Evolutionary conservation across 2,888 invertebrate genomes (phyloP), one percentile per base, ranked within the genome.

Genomic region (Psylliodes chrysocephalus): DNA sequence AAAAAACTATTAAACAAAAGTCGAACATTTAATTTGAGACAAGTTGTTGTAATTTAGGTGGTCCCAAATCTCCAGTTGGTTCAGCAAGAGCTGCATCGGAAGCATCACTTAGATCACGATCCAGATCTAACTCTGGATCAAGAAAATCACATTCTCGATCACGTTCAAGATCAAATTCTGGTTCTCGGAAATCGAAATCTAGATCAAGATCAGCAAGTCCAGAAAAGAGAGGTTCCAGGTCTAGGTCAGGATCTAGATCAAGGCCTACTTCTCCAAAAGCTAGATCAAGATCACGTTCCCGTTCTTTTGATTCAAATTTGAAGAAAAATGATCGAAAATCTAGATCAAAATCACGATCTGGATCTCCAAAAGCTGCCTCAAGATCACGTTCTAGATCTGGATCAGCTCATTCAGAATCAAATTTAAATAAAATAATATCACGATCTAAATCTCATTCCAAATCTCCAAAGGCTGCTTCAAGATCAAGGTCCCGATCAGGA

Each of bases 271-370:
- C 47, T 14, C 35, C 42, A 47, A 59, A 52, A 44, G 19, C 67
- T 10, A 67, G 64, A 55, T 71, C 69, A 42, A 59, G 74, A 68
- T 77, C 79, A 22, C 68, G 77, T 35, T 80, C 80, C 5, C 65
- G 73, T 42, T 73, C 75, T 19, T 47, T 56, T 40, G 19, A 60
- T 17, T 52, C 60, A 14, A 8, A 59, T 25, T 40, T 22, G 22
- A 14, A 15, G 7, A n/a, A 38, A 8, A n/a, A 30, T 19, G 22
- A 6, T 2, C 33, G 52, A 60, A 60, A 30, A 19, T 47, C 60
- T 18, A 64, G 55, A 30, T 69, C 68, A 8, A 57, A 68, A 53
- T 72, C 72, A 1, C 56, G 66, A 28, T 75, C 74, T 17, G 66
- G 69, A 53, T 64, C 64, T 38, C 28, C 47, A 44, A 57, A 54